Conservation (phyloP, 2,113 vertebrate genomes). For the Gavialis gangeticus region DNA sequence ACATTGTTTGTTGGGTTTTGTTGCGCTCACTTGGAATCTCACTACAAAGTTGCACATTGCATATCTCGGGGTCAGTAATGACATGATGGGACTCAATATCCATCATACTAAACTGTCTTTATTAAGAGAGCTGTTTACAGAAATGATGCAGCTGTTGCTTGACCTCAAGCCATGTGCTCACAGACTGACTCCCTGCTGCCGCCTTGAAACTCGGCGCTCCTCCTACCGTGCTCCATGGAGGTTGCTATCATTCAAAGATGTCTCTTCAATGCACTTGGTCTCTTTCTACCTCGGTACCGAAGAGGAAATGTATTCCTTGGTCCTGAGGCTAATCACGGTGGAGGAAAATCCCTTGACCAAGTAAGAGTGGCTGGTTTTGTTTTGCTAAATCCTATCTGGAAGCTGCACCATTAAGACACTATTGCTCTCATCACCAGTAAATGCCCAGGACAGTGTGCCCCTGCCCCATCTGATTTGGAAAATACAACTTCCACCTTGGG, state of each 20-base stretch:
- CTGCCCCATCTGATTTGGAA: background rate
- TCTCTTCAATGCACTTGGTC: background rate
- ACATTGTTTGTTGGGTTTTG: background rate
- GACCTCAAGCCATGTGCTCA: background rate
- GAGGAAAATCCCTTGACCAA: background rate
- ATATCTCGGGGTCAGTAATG: background rate
- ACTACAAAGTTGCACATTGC: background rate
- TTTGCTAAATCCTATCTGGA: conserved; percentile 9
- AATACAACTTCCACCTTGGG: background rate
- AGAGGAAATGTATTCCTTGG: background rate
- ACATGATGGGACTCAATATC: background rate
- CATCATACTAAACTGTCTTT: background rate
- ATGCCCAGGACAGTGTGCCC: rapidly evolving
- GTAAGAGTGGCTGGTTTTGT: background rate
- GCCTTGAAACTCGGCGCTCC: background rate
- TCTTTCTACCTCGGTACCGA: too few species aligned
- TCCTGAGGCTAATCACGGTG: background rate
- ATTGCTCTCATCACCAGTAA: background rate
- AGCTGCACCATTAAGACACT: background rate
- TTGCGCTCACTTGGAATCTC: background rate
- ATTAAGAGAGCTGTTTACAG: background rate
- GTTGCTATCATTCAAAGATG: background rate
- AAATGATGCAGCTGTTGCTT: background rate
- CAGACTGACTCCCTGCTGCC: background rate
- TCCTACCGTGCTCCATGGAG: background rate